Evolutionary conservation across 2,113 vertebrate genomes (phyloP).

Genomic region (Phyllostomus discolor): DNA sequence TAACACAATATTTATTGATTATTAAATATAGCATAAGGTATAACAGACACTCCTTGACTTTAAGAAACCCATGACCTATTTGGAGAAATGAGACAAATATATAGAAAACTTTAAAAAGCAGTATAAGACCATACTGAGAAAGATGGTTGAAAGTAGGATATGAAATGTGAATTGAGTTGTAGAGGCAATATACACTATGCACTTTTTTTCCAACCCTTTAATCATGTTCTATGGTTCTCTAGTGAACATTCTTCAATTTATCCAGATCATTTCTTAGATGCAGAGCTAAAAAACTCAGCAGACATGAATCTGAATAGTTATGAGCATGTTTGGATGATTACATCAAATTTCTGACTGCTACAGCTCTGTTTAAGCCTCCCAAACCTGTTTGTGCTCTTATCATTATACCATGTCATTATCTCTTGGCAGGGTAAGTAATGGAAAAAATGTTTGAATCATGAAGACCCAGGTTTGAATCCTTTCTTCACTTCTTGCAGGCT

Average conservation of each 20-base stretch:
- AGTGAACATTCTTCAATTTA: neutral
- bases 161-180: neutral
- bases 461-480: neutral
- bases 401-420: neutral
- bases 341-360: neutral
- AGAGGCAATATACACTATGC: neutral
- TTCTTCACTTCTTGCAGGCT: neutral
- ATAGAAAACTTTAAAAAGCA: neutral
- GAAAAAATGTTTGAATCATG: neutral
- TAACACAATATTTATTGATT: neutral
- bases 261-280: neutral
- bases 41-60: neutral
- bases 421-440: neutral
- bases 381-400: neutral
- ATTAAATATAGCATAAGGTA: neutral
- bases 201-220: conserved; percentile 1
- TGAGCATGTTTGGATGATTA: neutral
- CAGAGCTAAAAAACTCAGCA: neutral
- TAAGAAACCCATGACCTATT: neutral
- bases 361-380: neutral
- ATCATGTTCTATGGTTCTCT: neutral
- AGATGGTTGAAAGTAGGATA: neutral
- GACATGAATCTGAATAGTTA: neutral
- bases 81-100: neutral
- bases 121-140: neutral